These are phyloP conservation scores for Planococcus citri DNA, from an alignment of 1,140 invertebrate genomes.

Conservation along the genomic window DNA sequence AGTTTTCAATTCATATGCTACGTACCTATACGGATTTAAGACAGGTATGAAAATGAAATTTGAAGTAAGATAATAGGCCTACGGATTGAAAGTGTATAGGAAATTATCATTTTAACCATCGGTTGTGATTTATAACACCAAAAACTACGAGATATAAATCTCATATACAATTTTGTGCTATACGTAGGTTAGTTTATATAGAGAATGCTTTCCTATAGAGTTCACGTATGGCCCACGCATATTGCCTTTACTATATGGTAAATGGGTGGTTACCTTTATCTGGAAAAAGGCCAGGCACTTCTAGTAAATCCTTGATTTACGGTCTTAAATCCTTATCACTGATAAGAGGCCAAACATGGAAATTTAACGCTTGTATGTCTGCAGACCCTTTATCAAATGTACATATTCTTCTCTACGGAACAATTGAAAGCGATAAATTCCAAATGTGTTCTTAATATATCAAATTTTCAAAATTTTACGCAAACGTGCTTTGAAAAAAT, in stretches of 20 bases:
- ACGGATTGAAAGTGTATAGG: not conserved
- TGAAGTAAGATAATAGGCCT: too few species aligned
- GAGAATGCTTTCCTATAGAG: not conserved
- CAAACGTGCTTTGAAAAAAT: too few species aligned
- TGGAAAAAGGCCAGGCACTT: slow-evolving; percentile 1
- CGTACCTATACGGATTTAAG: too few species aligned
- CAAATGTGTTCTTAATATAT: too few species aligned
- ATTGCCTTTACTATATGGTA: not conserved
- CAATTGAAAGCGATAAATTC: too few species aligned
- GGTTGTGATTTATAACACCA: not conserved
- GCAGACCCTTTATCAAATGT: not conserved
- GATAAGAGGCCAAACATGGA: slow-evolving; percentile 1
- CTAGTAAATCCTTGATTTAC: slow-evolving; percentile 7
- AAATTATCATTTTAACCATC: not conserved
- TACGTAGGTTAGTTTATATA: too few species aligned
- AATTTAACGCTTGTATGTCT: not conserved
- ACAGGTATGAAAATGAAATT: too few species aligned
- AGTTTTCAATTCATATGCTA: too few species aligned
- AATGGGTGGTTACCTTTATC: not conserved
- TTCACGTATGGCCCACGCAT: not conserved
- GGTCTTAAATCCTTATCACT: slow-evolving; percentile 6
- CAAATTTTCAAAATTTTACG: too few species aligned
- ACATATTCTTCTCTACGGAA: too few species aligned
- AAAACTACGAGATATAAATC: not conserved
- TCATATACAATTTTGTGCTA: not conserved